A percentile compares a stretch with the other conserved stretches of the same genome.
Evolutionary conservation across 1,140 invertebrate genomes (phyloP).

Genomic region (Drosophila mayri): DNA sequence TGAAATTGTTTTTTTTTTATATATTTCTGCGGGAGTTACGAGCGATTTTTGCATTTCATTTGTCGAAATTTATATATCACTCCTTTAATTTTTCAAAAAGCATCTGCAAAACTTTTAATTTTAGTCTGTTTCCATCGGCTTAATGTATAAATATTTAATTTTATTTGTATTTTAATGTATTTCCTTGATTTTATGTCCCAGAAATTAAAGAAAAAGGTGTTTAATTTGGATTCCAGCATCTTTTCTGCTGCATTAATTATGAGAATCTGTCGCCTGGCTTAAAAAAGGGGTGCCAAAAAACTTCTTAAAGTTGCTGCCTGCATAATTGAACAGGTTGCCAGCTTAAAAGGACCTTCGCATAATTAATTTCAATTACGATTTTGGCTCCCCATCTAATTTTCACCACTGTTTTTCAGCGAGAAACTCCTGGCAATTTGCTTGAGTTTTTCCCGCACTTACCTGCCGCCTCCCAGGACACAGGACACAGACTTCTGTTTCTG

Average conservation of each 20-base stretch:
- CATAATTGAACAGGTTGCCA: conserved; percentile 53
- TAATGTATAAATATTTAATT: neutral
- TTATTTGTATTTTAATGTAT: neutral
- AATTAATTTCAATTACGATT: conserved; percentile 63
- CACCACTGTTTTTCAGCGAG: neutral
- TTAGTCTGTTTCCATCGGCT: neutral
- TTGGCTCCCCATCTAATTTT: neutral
- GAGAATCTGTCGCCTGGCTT: conserved; percentile 57
- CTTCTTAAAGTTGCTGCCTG: conserved; percentile 26
- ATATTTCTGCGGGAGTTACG: neutral
- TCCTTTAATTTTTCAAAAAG: neutral
- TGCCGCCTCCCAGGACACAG: neutral
- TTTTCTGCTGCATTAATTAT: conserved; percentile 68
- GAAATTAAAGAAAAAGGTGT: neutral
- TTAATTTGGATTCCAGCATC: neutral
- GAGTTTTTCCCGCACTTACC: conserved; percentile 17
- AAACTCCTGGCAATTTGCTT: neutral
- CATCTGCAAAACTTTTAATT: neutral
- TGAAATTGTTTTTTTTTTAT: too few relatives aligned
- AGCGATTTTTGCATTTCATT: neutral
- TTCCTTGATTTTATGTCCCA: neutral
- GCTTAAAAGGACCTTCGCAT: conserved; percentile 56
- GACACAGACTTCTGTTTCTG: conserved; percentile 9
- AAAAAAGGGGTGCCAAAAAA: conserved; percentile 28
- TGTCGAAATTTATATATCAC: neutral